Evolutionary conservation across 2,888 invertebrate genomes (phyloP).

Genomic region (Hyles lineata): DNA sequence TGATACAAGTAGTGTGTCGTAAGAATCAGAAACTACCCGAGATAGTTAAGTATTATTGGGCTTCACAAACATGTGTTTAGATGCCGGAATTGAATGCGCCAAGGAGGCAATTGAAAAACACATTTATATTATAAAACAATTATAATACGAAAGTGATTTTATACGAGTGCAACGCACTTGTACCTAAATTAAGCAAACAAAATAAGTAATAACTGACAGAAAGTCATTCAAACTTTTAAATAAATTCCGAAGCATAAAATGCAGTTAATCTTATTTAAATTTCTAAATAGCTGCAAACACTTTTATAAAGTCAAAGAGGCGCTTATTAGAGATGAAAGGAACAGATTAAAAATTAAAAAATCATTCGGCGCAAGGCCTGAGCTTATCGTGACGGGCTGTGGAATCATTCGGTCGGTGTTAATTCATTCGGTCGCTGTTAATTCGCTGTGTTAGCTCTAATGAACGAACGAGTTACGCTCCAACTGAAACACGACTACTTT

Average conservation of each 20-base stretch:
- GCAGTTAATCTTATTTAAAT: slow-evolving; percentile 6
- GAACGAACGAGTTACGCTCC: slow-evolving; percentile 25
- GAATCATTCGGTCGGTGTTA: slow-evolving; percentile 28
- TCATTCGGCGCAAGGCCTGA: slow-evolving; percentile 36
- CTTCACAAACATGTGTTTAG: no score
- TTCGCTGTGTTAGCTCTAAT: slow-evolving; percentile 25
- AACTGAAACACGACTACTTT: slow-evolving; percentile 15
- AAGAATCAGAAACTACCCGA: no score
- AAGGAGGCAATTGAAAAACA: no score
- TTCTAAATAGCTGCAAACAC: slow-evolving; percentile 3
- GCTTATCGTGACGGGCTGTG: slow-evolving; percentile 36
- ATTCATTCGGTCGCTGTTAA: slow-evolving; percentile 30
- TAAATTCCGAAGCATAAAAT: not conserved
- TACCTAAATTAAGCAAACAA: no score
- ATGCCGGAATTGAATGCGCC: no score
- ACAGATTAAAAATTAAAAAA: slow-evolving; percentile 49
- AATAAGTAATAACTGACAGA: not conserved
- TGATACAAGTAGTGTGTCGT: no score
- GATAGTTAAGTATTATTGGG: no score
- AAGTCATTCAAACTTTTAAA: not conserved
- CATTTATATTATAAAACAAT: no score
- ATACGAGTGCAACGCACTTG: no score
- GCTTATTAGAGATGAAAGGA: slow-evolving; percentile 32
- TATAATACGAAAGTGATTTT: no score
- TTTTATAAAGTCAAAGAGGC: not conserved